These are phyloP conservation scores for Fragum whitleyi DNA, from an alignment of 2,888 invertebrate genomes.

Conservation along the genomic window DNA sequence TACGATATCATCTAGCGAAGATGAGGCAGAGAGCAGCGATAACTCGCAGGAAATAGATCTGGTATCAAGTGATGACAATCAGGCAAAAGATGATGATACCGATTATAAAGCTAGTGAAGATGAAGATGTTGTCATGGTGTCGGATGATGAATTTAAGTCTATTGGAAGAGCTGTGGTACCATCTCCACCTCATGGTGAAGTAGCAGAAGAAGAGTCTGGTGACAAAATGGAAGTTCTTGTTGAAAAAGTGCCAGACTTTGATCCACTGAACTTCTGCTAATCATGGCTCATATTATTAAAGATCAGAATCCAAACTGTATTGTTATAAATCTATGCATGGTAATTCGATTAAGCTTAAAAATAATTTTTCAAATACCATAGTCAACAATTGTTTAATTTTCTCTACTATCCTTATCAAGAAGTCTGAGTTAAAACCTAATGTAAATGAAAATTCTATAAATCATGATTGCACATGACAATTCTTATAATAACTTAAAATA, in stretches of 20 bases:
- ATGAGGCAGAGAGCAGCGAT: slow-evolving; percentile 47
- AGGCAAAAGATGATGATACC: slow-evolving; percentile 39
- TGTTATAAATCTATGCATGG: too few relatives aligned
- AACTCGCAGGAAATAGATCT: slow-evolving; percentile 44
- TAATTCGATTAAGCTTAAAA: too few relatives aligned
- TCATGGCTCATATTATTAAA: not conserved
- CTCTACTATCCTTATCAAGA: too few relatives aligned
- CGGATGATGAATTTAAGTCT: slow-evolving; percentile 53
- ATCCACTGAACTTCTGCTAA: not conserved
- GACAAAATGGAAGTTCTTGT: slow-evolving; percentile 54
- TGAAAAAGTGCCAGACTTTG: slow-evolving; percentile 53
- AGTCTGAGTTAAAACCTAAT: too few relatives aligned
- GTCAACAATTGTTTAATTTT: not conserved
- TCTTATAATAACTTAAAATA: too few relatives aligned
- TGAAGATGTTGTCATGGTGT: slow-evolving; percentile 60
- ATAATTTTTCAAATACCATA: not conserved
- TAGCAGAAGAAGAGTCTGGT: not conserved
- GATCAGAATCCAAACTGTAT: not conserved
- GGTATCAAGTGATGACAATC: slow-evolving; percentile 43
- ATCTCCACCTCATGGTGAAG: slow-evolving; percentile 49
- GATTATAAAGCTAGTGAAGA: slow-evolving; percentile 61
- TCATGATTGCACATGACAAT: too few relatives aligned
- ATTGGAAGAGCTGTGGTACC: slow-evolving; percentile 57
- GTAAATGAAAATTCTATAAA: too few relatives aligned
- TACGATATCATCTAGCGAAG: slow-evolving; percentile 32